A percentile compares a stretch with the other conserved stretches of the same genome.
These are phyloP conservation scores for Rhyzopertha dominica DNA, from an alignment of 1,140 invertebrate species.

Conservation along the genomic window DNA sequence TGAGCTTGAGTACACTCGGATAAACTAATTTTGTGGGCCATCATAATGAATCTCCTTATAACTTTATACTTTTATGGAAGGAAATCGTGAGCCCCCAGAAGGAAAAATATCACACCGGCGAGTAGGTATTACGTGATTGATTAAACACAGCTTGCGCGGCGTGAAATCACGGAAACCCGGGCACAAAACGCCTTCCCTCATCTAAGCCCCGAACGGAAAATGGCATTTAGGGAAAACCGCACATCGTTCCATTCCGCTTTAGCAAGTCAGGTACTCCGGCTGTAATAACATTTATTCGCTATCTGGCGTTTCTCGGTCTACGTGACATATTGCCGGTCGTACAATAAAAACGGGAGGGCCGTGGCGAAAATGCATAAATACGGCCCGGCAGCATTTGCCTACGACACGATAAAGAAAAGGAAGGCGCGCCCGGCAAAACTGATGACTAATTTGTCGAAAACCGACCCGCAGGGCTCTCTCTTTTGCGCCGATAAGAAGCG, in stretches of 20 bases:
- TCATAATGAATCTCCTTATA: too few relatives aligned
- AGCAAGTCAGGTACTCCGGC: slow-evolving; percentile 21
- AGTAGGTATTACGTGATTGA: neutral
- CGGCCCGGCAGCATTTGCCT: slow-evolving; percentile 24
- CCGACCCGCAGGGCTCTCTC: slow-evolving; percentile 12
- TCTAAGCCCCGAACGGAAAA: slow-evolving; percentile 8
- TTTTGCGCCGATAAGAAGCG: slow-evolving; percentile 22
- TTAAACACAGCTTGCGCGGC: neutral
- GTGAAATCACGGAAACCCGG: neutral
- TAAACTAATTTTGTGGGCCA: too few relatives aligned
- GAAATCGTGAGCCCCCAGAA: neutral
- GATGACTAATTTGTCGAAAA: slow-evolving; percentile 32
- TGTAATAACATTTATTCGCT: slow-evolving; percentile 19
- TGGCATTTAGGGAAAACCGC: slow-evolving; percentile 1
- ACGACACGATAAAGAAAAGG: slow-evolving; percentile 26
- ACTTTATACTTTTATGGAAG: too few relatives aligned
- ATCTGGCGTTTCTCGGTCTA: slow-evolving; percentile 15
- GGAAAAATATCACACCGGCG: neutral
- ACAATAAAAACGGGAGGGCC: slow-evolving; percentile 23
- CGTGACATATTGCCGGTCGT: slow-evolving; percentile 26
- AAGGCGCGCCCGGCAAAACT: slow-evolving; percentile 25
- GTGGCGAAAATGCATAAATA: slow-evolving; percentile 27
- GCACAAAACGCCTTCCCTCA: neutral
- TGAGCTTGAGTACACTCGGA: too few relatives aligned
- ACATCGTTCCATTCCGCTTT: slow-evolving; percentile 19